Evolutionary conservation across 2,113 vertebrate species (phyloP).

Genomic region (Lepidothrix coronata): DNA sequence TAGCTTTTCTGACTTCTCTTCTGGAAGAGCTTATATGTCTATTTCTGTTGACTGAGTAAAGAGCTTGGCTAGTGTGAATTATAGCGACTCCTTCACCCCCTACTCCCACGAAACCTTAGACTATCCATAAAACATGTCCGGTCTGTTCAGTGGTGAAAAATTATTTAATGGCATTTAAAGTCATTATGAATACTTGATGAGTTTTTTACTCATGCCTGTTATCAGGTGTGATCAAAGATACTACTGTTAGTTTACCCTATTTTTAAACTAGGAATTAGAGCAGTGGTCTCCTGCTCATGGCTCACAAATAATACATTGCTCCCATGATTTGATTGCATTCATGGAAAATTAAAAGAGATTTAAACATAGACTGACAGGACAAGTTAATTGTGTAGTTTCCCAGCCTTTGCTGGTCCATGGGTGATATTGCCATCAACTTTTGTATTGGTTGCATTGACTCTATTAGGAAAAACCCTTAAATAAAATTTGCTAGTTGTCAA

Average conservation of each 20-base stretch:
- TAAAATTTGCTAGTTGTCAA: not conserved
- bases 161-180: not conserved
- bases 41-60: not conserved
- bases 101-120: not conserved
- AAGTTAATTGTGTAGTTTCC: not conserved
- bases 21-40: not conserved
- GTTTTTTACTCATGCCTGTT: not conserved
- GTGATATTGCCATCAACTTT: not conserved
- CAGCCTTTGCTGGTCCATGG: not conserved
- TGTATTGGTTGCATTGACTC: not conserved
- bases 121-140: not conserved
- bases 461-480: not conserved
- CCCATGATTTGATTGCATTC: not conserved
- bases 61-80: not conserved
- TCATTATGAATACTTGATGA: not conserved
- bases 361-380: not conserved
- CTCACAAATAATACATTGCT: not conserved
- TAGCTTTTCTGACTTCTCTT: slow-evolving; percentile 15
- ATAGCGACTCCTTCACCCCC: not conserved
- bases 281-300: not conserved
- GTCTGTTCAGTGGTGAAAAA: not conserved
- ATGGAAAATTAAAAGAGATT: not conserved
- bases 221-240: not conserved
- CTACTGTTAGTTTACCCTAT: not conserved
- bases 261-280: not conserved